Evolutionary conservation across 2,797 vertebrate species (phyloP).

Genomic region (Ceyx erithaca): DNA sequence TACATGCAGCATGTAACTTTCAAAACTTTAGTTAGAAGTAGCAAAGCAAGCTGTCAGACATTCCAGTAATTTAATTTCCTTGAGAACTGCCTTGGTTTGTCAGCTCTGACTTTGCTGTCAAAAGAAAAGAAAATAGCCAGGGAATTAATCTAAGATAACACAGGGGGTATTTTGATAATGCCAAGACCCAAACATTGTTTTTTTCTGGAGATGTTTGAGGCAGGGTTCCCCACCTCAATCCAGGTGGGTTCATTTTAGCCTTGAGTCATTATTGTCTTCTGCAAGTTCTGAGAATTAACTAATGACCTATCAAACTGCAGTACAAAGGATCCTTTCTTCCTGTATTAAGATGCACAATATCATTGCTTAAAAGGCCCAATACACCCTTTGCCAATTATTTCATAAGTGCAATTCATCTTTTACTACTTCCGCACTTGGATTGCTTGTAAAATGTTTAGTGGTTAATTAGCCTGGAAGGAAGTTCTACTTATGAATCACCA

Average conservation of each 20-base stretch:
- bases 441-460: conserved; percentile 78
- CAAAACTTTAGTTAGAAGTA: conserved; percentile 76
- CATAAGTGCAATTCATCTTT: conserved; percentile 77
- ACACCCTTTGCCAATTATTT: conserved; percentile 72
- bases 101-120: conserved; percentile 79
- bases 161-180: conserved; percentile 71
- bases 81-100: conserved; percentile 78
- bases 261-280: conserved; percentile 61
- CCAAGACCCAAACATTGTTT: conserved; percentile 57
- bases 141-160: conserved; percentile 76
- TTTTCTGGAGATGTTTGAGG: conserved; percentile 47
- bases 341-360: conserved; percentile 62
- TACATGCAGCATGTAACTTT: conserved; percentile 72
- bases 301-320: conserved; percentile 73
- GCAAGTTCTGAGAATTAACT: conserved; percentile 69
- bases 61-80: conserved; percentile 82
- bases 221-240: background rate
- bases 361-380: conserved; percentile 64
- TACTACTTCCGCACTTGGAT: conserved; percentile 69
- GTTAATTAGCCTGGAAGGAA: conserved; percentile 82
- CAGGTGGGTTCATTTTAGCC: conserved; percentile 37
- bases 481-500: conserved; percentile 67
- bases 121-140: conserved; percentile 78
- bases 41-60: conserved; percentile 77
- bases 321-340: conserved; percentile 69